phyloP scores from a whole-genome alignment of 2,797 vertebrate species.

The Pangasius larnaudii region DNA sequence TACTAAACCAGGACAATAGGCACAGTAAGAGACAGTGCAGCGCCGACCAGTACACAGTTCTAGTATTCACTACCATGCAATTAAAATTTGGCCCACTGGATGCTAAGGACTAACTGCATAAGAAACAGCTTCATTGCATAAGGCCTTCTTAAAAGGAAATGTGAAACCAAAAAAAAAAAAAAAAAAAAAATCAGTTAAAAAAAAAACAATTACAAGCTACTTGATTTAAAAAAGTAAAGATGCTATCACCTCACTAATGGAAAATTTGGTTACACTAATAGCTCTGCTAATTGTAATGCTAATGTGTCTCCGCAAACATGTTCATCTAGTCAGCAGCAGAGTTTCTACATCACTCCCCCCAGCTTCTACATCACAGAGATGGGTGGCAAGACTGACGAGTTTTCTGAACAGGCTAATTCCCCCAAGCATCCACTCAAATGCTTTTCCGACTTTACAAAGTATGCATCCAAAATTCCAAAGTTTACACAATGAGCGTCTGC shows the following conservation, averaged over 20 bases:
- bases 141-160: not conserved
- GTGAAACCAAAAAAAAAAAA: not conserved
- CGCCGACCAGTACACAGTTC: too few relatives aligned
- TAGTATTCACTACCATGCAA: not conserved
- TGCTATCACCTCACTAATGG: not conserved
- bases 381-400: not conserved
- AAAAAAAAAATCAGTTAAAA: not conserved
- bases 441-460: not conserved
- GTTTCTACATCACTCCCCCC: not conserved
- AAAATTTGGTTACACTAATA: slow-evolving; percentile 17
- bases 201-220: not conserved
- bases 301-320: not conserved
- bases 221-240: slow-evolving; percentile 1
- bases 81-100: not conserved
- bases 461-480: not conserved
- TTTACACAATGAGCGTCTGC: not conserved
- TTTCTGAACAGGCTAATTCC: not conserved
- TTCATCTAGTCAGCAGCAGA: not conserved
- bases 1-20: too few relatives aligned
- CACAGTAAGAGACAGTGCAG: too few relatives aligned
- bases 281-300: slow-evolving; percentile 10
- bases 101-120: not conserved
- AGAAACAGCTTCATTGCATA: not conserved
- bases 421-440: not conserved
- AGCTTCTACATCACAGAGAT: not conserved